Base-by-base conservation (phyloP, 2,888 invertebrate genomes). In the Micropterix aruncella region DNA sequence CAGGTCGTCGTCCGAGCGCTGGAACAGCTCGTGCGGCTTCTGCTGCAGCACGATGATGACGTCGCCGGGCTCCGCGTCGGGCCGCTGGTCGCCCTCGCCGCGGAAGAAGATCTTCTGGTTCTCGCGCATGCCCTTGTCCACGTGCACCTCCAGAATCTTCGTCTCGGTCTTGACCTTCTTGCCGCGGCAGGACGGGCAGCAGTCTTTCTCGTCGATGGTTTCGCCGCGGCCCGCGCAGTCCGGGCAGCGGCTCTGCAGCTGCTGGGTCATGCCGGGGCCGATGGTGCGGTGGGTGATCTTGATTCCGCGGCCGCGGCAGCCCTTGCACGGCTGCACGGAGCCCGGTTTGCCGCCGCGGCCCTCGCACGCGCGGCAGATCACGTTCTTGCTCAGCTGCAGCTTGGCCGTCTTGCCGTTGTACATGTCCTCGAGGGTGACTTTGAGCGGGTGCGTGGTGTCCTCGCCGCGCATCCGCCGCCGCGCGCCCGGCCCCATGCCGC, bases 81-180 rank as follows among this genome's bases (percentile, higher is more conserved):
- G 88, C 69, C 85, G 75, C 57, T 94, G 93, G 62, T 95, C 90
- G 19, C 94, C 94, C 65, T 93, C 92, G 36, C 88, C 86, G 52
- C 82, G 70, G 60, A 93, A 91, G 54, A 77, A 76, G 49, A 95
- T 83, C 62, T 87, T 90, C 60, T 91, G 83, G 55, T 82, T 80
- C 56, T 93, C 84, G 49, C 75, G 75, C 85, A 91, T 91, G 19
- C 92, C 94, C 57, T 87, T 88, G 54, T 92, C 90, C 49, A 96
- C 77, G 58, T 85, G 81, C 7, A 94, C 87, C 61, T 92, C 90
- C 41, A 92, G 65, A 50, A 86, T 81, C 65, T 91, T 88, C 15
- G 81, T 80, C 60, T 91, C 84, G 56, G 83, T 83, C 47, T 80
- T 70, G 36, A 88, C 83, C 63, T 92, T 90, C 57, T 83, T 83